Evolutionary conservation across 2,113 vertebrate genomes (phyloP), one percentile per base, ranked within the genome.

Genomic region (Tragulus kanchil): DNA sequence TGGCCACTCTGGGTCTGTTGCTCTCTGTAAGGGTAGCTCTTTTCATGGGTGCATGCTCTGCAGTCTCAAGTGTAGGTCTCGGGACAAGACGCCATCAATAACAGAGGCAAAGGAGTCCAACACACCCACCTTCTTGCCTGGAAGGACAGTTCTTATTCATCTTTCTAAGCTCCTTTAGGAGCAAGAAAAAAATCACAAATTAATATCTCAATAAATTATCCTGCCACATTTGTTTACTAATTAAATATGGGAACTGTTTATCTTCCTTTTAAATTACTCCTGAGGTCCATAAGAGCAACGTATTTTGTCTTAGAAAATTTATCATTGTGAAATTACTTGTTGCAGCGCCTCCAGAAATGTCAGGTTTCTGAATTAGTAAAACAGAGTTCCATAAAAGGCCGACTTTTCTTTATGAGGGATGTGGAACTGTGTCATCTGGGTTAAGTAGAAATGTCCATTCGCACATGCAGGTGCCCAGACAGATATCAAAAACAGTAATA

Each of bases 201-300:
- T 86, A 89, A 81, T 82, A 95, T 94, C 83, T 88, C 78, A 82
- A 79, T 95, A 82, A 93, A 85, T 96, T 97, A 91, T 96, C 79
- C 89, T 83, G 65, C 42, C 89, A 93, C 83, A 45, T 86, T 65
- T 93, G 86, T 94, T 96, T 94, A 94, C 19, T 65, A 86, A 93
- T 71, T 85, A 94, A 84, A 48, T 67, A 42, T 64, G 2, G 28
- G n/a, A 28, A 91, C 83, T 94, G 85, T 94, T 97, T 86, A 82
- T 96, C 83, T 95, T 95, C 56, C 65, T 95, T 94, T 94, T 61
- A 96, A 96, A 94, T 96, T 88, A 95, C 59, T 78, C 54, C 54
- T 61, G 58, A 94, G 85, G 7, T 59, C 85, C 5, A 3, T 16
- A 73, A 73, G 83, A 95, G 48, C 77, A 59, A 86, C 61, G 50